Evolutionary conservation across 2,113 vertebrate genomes (phyloP).

Genomic region (Salminus brasiliensis): DNA sequence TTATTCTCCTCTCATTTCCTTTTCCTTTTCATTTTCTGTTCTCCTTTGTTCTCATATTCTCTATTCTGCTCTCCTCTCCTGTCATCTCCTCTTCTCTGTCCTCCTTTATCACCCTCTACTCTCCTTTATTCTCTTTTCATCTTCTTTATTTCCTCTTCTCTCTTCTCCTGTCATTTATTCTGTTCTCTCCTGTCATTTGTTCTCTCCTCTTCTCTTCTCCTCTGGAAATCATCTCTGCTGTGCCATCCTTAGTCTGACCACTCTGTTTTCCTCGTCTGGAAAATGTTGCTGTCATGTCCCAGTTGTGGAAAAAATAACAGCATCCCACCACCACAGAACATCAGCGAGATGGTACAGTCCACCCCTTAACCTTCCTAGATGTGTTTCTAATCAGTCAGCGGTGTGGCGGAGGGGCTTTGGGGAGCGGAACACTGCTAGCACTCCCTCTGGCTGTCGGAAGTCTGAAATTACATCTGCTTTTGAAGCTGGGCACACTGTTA

Average conservation of each 20-base stretch:
- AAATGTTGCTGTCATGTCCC: slow-evolving; percentile 36
- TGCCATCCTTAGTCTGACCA: background rate
- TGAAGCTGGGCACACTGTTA: slow-evolving; percentile 87
- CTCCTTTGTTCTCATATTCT: background rate
- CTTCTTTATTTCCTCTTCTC: background rate
- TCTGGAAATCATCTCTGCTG: no score
- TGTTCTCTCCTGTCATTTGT: background rate
- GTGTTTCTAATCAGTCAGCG: slow-evolving; percentile 85
- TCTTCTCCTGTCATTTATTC: background rate
- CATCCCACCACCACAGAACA: slow-evolving; percentile 46
- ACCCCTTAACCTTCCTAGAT: slow-evolving; percentile 77
- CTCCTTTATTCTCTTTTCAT: background rate
- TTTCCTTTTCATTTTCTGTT: slow-evolving; percentile 18
- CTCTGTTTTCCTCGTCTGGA: background rate
- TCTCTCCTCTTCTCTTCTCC: background rate
- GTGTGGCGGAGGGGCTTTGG: slow-evolving; percentile 63
- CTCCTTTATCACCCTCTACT: background rate
- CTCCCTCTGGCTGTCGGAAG: slow-evolving; percentile 95
- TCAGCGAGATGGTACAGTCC: slow-evolving; percentile 56
- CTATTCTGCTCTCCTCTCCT: background rate
- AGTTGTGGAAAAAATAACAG: background rate
- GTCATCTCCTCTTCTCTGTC: background rate
- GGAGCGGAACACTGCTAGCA: slow-evolving; percentile 72
- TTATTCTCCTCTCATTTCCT: no score
- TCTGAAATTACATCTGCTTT: slow-evolving; percentile 98